These are phyloP conservation scores for Amblyraja radiata DNA, from an alignment of 2,797 vertebrate genomes.

Conservation along the genomic window DNA sequence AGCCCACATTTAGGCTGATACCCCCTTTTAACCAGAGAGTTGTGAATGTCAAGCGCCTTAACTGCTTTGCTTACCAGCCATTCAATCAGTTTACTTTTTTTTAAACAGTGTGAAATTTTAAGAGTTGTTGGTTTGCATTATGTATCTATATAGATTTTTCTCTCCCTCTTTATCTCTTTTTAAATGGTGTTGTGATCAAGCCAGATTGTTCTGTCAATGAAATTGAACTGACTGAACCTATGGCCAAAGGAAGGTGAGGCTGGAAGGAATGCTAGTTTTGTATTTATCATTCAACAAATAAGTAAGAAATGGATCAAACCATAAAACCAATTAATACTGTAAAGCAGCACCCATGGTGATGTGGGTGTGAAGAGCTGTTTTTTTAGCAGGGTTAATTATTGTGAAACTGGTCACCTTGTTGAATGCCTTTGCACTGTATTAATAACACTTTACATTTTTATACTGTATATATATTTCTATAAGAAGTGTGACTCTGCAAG, in stretches of 20 bases:
- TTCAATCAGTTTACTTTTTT: constrained; percentile 13
- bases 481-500: constrained; percentile 32
- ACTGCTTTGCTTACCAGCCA: constrained; percentile 25
- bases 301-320: constrained; percentile 3
- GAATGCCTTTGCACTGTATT: constrained; percentile 38
- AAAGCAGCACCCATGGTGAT: not conserved
- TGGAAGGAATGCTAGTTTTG: constrained; percentile 32
- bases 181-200: constrained; percentile 24
- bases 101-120: constrained; percentile 18
- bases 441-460: constrained; percentile 39
- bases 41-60: not conserved
- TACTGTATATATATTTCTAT: constrained; percentile 38
- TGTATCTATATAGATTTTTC: constrained; percentile 6
- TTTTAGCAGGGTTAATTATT: constrained; percentile 5
- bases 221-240: constrained; percentile 16
- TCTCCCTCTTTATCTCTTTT: not conserved
- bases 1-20: not conserved
- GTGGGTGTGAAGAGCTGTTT: not conserved
- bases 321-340: constrained; percentile 31
- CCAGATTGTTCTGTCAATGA: constrained; percentile 31
- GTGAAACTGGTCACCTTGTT: constrained; percentile 37
- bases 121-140: constrained; percentile 25
- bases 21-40: constrained; percentile 19
- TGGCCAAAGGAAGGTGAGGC: not conserved
- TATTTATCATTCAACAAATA: constrained; percentile 28